A percentile compares a stretch with the other conserved stretches of the same genome.
phyloP scores from a whole-genome alignment of 2,113 vertebrate species.

The Phainopepla nitens region DNA sequence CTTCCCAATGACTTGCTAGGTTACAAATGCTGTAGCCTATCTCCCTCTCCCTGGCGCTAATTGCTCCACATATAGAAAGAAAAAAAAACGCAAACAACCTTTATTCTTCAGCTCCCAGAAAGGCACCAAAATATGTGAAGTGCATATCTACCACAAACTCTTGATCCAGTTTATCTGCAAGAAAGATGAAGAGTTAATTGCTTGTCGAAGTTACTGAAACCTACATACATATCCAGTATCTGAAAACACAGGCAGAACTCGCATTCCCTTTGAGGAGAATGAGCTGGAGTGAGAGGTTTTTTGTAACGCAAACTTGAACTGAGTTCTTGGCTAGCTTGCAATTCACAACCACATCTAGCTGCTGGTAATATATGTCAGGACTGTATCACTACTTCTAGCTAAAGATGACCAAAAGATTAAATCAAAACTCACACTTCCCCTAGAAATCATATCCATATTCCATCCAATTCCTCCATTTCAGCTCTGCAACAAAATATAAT shows the following conservation, averaged over 20 bases:
- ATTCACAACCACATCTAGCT: neutral
- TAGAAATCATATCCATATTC: neutral
- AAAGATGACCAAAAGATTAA: neutral
- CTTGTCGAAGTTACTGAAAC: neutral
- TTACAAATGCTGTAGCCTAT: neutral
- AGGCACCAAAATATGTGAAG: neutral
- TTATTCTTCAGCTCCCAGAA: neutral
- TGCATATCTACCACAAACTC: neutral
- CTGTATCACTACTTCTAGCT: neutral
- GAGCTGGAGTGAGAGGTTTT: neutral
- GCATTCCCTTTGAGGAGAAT: neutral
- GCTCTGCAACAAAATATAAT: neutral
- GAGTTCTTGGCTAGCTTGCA: neutral
- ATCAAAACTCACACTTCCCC: neutral
- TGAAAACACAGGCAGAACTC: neutral
- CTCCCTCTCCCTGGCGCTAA: neutral
- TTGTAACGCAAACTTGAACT: neutral
- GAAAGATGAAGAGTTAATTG: neutral
- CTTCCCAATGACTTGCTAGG: neutral
- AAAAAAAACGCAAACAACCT: fast-evolving
- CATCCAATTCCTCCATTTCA: neutral
- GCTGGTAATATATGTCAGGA: neutral
- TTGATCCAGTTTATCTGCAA: neutral
- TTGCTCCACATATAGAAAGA: neutral
- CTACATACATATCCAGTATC: neutral